Evolutionary conservation across 1,140 invertebrate species (phyloP).

Genomic region (Contarinia nasturtii): DNA sequence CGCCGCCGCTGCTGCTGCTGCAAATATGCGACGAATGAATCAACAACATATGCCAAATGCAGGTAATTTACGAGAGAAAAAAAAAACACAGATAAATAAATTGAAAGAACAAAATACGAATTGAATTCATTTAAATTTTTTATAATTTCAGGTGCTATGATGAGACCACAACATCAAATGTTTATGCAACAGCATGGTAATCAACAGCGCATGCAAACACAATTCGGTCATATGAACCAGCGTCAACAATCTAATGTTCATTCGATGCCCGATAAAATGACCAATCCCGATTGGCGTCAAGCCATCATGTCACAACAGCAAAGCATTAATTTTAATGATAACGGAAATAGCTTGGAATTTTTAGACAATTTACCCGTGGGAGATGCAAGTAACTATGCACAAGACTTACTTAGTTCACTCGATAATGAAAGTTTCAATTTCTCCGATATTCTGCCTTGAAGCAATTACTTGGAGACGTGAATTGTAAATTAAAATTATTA

Average conservation of each 20-base stretch:
- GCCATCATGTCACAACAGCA: constrained; percentile 47
- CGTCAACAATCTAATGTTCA: constrained; percentile 29
- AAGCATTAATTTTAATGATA: constrained; percentile 32
- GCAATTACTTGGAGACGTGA: too few species aligned
- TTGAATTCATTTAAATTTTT: neutral
- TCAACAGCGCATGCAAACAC: constrained; percentile 24
- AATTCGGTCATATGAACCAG: constrained; percentile 19
- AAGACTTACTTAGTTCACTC: constrained; percentile 47
- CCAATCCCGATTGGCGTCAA: constrained; percentile 48
- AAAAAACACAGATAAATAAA: neutral
- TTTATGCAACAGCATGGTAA: constrained; percentile 21
- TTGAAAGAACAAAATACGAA: neutral
- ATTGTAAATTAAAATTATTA: too few species aligned
- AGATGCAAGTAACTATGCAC: constrained; percentile 48
- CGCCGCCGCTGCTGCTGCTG: constrained; percentile 27
- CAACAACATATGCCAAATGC: constrained; percentile 20
- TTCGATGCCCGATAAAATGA: constrained; percentile 29
- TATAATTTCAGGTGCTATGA: constrained; percentile 35
- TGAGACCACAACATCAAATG: constrained; percentile 37
- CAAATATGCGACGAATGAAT: constrained; percentile 35
- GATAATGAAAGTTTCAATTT: too few species aligned
- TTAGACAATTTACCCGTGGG: constrained; percentile 53
- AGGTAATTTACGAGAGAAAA: neutral
- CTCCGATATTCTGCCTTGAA: too few species aligned
- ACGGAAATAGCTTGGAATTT: constrained; percentile 60